phyloP scores from a whole-genome alignment of 1,140 invertebrate species.

The Myzus persicae region DNA sequence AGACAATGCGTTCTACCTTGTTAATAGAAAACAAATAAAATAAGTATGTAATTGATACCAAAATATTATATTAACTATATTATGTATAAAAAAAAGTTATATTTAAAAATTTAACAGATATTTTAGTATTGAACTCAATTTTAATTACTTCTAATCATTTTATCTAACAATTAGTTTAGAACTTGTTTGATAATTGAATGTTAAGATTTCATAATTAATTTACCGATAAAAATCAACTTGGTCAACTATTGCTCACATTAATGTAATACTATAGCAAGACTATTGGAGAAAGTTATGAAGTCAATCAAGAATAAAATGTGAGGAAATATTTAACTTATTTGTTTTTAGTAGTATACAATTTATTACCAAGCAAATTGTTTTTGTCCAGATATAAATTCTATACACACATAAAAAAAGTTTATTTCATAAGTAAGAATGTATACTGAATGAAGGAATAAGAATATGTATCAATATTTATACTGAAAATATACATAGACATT shows the following conservation, averaged over 20 bases:
- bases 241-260: background rate
- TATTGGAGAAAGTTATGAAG: background rate
- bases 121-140: background rate
- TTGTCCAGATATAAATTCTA: background rate
- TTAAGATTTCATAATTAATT: background rate
- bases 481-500: slow-evolving; percentile 21
- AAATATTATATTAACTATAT: background rate
- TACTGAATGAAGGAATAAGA: slow-evolving; percentile 12
- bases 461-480: slow-evolving; percentile 18
- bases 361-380: background rate
- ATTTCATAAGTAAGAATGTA: slow-evolving; percentile 22
- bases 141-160: too few relatives aligned
- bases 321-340: background rate
- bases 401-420: background rate
- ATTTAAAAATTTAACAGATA: background rate
- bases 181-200: background rate
- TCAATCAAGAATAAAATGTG: background rate
- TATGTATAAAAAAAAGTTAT: too few relatives aligned
- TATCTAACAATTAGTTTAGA: background rate
- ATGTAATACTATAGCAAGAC: background rate
- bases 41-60: background rate
- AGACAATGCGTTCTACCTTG: too few relatives aligned
- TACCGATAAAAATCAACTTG: background rate
- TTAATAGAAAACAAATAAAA: background rate
- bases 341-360: background rate